Conservation (phyloP, 2,113 vertebrate genomes). For the Megaleporinus macrocephalus region DNA sequence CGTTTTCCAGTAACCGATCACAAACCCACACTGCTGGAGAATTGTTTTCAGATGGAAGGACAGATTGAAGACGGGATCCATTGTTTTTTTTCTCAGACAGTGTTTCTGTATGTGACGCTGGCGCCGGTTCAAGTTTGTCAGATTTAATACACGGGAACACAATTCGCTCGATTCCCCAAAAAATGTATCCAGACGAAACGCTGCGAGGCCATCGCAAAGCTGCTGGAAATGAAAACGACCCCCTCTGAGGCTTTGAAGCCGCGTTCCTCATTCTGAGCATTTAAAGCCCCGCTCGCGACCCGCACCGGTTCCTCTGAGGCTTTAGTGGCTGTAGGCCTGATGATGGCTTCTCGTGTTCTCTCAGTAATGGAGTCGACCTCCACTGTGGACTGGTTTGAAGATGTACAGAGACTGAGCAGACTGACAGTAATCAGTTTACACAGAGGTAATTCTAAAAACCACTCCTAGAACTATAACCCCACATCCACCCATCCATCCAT, state of each 20-base stretch:
- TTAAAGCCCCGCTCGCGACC: not conserved
- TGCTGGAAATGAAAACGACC: conserved; percentile 24
- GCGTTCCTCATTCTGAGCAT: not conserved
- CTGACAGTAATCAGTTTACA: no score
- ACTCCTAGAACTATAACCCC: no score
- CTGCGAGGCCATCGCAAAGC: conserved; percentile 1
- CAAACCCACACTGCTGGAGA: conserved; percentile 6
- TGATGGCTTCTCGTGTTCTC: not conserved
- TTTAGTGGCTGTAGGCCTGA: not conserved
- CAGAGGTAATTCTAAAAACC: no score
- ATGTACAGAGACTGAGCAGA: no score
- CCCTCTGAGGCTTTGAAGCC: conserved; percentile 19
- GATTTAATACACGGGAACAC: conserved; percentile 32
- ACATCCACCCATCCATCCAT: no score
- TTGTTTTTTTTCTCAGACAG: conserved; percentile 15
- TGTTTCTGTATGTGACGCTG: not conserved
- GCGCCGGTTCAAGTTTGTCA: conserved; percentile 22
- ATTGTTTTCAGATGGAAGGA: conserved; percentile 50
- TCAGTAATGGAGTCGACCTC: no score
- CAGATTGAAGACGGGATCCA: conserved; percentile 26
- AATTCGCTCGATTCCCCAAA: not conserved
- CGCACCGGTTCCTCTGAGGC: not conserved
- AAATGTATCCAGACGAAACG: conserved; percentile 9
- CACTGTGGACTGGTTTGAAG: no score
- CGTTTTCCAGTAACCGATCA: conserved; percentile 31